phyloP scores from a whole-genome alignment of 2,888 invertebrate genomes.

The Catocala nupta region DNA sequence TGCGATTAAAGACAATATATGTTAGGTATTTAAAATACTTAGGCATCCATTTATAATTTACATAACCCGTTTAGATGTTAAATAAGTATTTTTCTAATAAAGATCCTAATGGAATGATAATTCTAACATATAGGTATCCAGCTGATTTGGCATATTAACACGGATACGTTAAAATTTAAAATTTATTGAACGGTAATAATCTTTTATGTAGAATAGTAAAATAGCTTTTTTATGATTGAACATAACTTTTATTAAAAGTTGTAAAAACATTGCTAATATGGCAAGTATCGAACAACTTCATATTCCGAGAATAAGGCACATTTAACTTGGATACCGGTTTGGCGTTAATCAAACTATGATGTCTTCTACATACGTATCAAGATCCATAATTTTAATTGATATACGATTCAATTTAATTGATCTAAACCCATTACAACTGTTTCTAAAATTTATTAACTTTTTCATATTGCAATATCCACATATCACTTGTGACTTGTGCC shows the following conservation, averaged over 20 bases:
- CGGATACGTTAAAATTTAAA: constrained; percentile 69
- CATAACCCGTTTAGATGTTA: constrained; percentile 62
- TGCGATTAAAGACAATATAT: constrained; percentile 37
- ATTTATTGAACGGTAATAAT: constrained; percentile 60
- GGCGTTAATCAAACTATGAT: constrained; percentile 35
- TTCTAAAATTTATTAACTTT: constrained; percentile 43
- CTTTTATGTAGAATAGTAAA: constrained; percentile 56
- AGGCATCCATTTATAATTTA: constrained; percentile 52
- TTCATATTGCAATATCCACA: constrained; percentile 34
- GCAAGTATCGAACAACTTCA: constrained; percentile 34
- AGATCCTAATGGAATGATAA: constrained; percentile 58
- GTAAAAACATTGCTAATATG: constrained; percentile 44
- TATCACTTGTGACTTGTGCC: constrained; percentile 25
- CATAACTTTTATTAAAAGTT: constrained; percentile 42
- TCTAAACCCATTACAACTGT: constrained; percentile 37
- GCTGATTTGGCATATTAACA: constrained; percentile 65
- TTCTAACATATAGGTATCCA: constrained; percentile 34
- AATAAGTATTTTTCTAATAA: constrained; percentile 43
- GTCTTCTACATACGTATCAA: constrained; percentile 30
- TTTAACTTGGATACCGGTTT: constrained; percentile 43
- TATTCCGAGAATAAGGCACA: constrained; percentile 28
- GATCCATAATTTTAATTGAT: constrained; percentile 47
- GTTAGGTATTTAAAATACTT: constrained; percentile 30
- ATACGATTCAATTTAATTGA: constrained; percentile 49
- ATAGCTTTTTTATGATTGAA: constrained; percentile 39